phyloP scores from a whole-genome alignment of 53 echinoderm and acorn worm genomes.

The Holothuria scabra region DNA sequence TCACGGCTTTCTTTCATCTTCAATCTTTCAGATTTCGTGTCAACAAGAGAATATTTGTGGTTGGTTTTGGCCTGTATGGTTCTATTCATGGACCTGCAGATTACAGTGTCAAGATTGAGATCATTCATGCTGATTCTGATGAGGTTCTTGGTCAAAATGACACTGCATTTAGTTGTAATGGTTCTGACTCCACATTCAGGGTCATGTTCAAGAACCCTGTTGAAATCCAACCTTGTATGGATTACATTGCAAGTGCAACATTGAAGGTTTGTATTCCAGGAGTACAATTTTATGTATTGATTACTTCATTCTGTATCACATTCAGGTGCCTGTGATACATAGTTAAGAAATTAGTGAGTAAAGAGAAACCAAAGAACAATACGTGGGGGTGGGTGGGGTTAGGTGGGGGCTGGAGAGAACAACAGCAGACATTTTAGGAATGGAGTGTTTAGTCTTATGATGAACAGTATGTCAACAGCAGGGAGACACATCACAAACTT shows the following conservation, averaged over 20 bases:
- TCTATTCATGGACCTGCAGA: slow-evolving; percentile 99
- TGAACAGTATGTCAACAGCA: no score
- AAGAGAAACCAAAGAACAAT: no score
- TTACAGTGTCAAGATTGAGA: slow-evolving; percentile 96
- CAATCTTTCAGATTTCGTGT: slow-evolving; percentile 79
- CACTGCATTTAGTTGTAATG: slow-evolving; percentile 97
- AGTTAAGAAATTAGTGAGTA: no score
- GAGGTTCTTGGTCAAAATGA: slow-evolving; percentile 94
- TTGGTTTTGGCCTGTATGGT: slow-evolving; percentile 97
- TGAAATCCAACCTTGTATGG: slow-evolving; percentile 84
- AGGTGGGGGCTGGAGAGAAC: neutral
- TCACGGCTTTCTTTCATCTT: neutral
- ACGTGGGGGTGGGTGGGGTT: no score
- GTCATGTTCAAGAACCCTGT: slow-evolving; percentile 99
- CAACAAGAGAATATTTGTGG: slow-evolving; percentile 95
- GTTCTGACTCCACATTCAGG: slow-evolving; percentile 89
- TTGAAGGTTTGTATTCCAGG: slow-evolving; percentile 64
- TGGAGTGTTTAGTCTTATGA: neutral
- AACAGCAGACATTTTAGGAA: neutral
- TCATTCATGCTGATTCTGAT: slow-evolving; percentile 86
- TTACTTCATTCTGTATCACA: no score
- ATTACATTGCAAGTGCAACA: slow-evolving; percentile 97
- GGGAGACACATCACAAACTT: no score
- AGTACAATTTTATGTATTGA: neutral
- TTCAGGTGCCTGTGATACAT: no score